Evolutionary conservation across 2,888 invertebrate genomes (phyloP), one percentile per base, ranked within the genome.

Genomic region (Aphrophora alni): DNA sequence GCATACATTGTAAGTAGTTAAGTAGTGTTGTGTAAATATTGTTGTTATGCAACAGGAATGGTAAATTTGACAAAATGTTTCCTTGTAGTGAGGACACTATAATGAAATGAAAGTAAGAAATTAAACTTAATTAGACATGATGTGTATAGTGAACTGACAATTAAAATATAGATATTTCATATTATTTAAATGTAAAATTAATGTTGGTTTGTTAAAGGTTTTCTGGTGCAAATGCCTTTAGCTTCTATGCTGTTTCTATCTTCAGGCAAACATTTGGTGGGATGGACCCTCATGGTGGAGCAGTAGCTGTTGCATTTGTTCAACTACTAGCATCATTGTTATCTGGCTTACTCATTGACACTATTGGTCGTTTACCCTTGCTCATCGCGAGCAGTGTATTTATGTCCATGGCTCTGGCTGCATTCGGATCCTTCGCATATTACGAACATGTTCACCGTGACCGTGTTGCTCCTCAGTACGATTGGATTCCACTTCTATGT

Each of bases 381-480:
- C 89, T 97, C 82, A 93, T 96, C 83, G 95, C 95, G 75, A 95
- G 96, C 87, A 95, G 94, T 83, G 93, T 95, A 33, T 90, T 95
- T 84, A 96, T 96, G 95, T 94, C 95, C 0, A 91, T 95, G 89
- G 95, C 95, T n/a, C 90, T 96, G 86, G 95, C 95, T 27, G 94
- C 94, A 2, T 95, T 96, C 86, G 96, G 96, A 4, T 94, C 95
- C 81, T 96, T 94, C 87, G 94, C 94, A 28, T 95, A 95, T 87
- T 95, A 95, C 88, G 93, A 94, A 87, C 92, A 93, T 85, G 91
- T 92, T 2, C 92, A 92, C 85, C 89, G 90, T 17, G 91, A 91
- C 85, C 77, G 78, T 17, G 81, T 81, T 26, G 82, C 82, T 25
- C 83, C 84, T 25, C 84, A 93, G 85, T 91, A 93, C 85, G 95